These are phyloP conservation scores for Caenorhabditis japonica DNA, from an alignment of 2,888 invertebrate species.

Conservation along the genomic window DNA sequence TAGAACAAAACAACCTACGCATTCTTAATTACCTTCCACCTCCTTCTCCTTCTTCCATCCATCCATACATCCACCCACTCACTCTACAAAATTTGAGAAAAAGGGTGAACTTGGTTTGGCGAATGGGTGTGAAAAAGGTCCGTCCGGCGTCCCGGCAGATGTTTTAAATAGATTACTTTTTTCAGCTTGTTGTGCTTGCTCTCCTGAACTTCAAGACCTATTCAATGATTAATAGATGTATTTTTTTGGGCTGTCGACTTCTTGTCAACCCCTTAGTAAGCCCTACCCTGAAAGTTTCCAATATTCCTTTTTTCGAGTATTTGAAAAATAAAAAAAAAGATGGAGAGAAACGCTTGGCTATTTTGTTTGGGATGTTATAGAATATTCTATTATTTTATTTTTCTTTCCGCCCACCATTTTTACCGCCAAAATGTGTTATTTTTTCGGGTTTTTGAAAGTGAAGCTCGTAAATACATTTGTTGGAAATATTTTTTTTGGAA, in stretches of 20 bases:
- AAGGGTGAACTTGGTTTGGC: background rate
- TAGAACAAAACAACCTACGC: constrained; percentile 53
- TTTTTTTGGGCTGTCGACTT: constrained; percentile 14
- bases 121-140: background rate
- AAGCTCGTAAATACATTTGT: no score
- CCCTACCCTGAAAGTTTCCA: background rate
- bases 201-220: constrained; percentile 39
- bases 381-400: constrained; percentile 9
- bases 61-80: constrained; percentile 31
- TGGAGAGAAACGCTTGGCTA: no score
- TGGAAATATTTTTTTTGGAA: no score
- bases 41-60: constrained; percentile 10
- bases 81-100: constrained; percentile 4
- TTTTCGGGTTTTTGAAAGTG: no score
- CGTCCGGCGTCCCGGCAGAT: no score
- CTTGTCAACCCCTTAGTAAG: background rate
- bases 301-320: background rate
- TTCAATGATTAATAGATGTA: constrained; percentile 49
- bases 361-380: background rate
- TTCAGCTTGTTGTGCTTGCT: background rate
- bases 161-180: constrained; percentile 22
- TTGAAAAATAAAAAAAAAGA: no score
- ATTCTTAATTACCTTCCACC: constrained; percentile 41
- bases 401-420: constrained; percentile 9
- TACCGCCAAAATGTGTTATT: background rate